Base-by-base conservation (phyloP, 2,113 vertebrate genomes). In the Mus spicilegus region DNA sequence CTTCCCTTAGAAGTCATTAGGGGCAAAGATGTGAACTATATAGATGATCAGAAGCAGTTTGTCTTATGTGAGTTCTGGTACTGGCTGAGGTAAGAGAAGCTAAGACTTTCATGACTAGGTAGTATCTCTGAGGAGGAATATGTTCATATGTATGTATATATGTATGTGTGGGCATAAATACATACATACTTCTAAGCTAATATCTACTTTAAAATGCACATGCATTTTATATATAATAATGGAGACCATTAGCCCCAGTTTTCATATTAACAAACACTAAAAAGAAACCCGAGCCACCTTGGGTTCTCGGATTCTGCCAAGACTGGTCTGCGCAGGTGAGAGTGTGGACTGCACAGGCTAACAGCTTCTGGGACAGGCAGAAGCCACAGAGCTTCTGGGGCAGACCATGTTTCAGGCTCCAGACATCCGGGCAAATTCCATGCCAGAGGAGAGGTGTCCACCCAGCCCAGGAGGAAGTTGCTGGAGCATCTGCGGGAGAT, bases 221-320 rank as follows among this genome's bases (percentile, higher is more conserved):
- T 95, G 36, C 8, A 93, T 54, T 58, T 88, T 95, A 81, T 26
- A 85, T 69, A 69, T 61, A 95, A 95, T 67, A 42, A 42, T 42
- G 42, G 76, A 93, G 11, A 92, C 82, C 39, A 7, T 82, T 77
- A 42, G 51, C 85, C 61, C 16, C n/a, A 87, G n/a, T 88, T 94
- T 86, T 95, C 63, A n/a, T 82, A 67, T 77, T 96, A 36, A 90
- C 19, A 95, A 88, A 94, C 17, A 65, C 20, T 70, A 2, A 46
- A 84, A 96, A 82, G 49, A 89, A 97, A 96, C 42, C 42, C 42
- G 42, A 42, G 42, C 42, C 42, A 42, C 42, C 42, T 42, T 42
- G 42, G 42, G 42, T 42, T 42, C 42, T 3, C 2, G 42, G 42
- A 42, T 42, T 42, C 42, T 42, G 42, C 42, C 42, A 42, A 42